Evolutionary conservation across 1,140 invertebrate genomes (phyloP), one percentile per base, ranked within the genome.

Genomic region (Ips typographus): DNA sequence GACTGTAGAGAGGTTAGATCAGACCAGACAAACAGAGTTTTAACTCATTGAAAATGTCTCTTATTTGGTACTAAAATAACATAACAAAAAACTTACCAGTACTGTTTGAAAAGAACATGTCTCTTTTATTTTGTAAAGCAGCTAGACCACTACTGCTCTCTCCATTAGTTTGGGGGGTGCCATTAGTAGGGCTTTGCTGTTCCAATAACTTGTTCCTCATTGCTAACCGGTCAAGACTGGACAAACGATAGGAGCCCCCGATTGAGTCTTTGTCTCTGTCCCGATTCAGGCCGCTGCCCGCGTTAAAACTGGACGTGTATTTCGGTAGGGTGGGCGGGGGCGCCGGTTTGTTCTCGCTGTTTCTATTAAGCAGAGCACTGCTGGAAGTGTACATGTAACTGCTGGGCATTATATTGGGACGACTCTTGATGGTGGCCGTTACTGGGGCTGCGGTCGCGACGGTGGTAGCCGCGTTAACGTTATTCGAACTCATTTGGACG

Each of bases 191-290:
- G 73, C 65, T 68, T 68, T 75, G 72, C 53, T 74, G 72, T 47
- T 88, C 87, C 74, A 88, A 84, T 71, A 88, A 84, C 75, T 88
- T 86, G 71, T 89, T 87, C 60, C 88, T 81, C 53, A 88, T 81
- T 4, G 87, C 87, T 65, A 90, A 79, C 71, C 87, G 82, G 72
- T 90, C 88, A 40, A 89, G 80, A 75, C 88, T 88, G 1, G 87
- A 86, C 53, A 88, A 80, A 40, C 85, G 79, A 75, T 86, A 86
- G 57, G 84, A 85, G 68, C 83, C 83, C 2, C 85, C 84, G 53
- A 82, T 82, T 69, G 87, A 85, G 57, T 83, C 78, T 62, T 83
- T 84, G 73, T 84, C 82, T 71, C 78, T 78, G 44, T 79, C 78
- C 42, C 80, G 68, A 60, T 73, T 80, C 51, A 82, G 78, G 62